Conservation (phyloP, 2,113 vertebrate species). For the Elanoides forficatus region DNA sequence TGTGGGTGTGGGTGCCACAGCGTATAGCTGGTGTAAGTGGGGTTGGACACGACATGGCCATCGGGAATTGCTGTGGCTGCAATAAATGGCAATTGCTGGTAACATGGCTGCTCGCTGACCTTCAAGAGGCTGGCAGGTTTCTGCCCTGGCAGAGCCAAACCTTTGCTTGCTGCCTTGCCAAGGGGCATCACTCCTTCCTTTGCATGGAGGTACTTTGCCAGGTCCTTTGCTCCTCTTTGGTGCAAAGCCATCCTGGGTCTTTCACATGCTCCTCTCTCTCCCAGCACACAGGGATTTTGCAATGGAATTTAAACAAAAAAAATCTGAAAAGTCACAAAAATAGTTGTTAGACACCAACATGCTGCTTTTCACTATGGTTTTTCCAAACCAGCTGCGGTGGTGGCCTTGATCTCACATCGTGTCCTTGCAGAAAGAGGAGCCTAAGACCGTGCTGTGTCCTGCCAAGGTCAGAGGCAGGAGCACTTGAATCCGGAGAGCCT, state of each 20-base stretch:
- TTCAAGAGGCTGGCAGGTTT: not conserved
- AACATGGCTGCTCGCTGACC: not conserved
- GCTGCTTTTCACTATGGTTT: not conserved
- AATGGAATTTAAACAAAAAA: not conserved
- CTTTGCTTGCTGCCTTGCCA: not conserved
- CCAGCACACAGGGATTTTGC: not conserved
- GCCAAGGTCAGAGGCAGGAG: not conserved
- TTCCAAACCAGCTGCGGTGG: not conserved
- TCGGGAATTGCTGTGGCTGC: not conserved
- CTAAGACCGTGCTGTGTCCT: not conserved
- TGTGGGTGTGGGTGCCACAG: not conserved
- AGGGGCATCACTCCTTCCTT: fast-evolving
- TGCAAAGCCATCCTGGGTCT: not conserved
- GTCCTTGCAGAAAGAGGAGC: not conserved
- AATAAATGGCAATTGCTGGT: not conserved
- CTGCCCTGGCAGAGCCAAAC: not conserved
- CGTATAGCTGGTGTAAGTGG: fast-evolving
- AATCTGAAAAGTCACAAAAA: not conserved
- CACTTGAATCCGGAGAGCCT: not conserved
- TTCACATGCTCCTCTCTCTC: not conserved
- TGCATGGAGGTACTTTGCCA: not conserved
- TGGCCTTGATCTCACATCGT: not conserved
- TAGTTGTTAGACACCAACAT: not conserved
- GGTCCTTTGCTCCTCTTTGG: not conserved
- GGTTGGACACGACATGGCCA: fast-evolving